phyloP scores from a whole-genome alignment of 1,140 invertebrate genomes.

The Megalonaias nervosa region DNA sequence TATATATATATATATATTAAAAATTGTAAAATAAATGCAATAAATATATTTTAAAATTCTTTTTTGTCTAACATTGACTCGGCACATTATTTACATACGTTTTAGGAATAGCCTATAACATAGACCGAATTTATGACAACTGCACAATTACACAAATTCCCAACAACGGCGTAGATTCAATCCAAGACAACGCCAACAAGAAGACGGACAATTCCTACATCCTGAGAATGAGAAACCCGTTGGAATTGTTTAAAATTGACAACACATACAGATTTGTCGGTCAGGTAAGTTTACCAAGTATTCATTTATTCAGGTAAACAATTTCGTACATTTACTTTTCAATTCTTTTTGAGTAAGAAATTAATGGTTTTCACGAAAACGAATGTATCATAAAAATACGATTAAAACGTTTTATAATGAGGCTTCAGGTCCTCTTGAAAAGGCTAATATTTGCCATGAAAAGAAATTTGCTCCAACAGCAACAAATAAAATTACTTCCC shows the following conservation, averaged over 20 bases:
- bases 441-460: no score
- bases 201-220: slow-evolving; percentile 1
- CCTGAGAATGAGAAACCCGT: slow-evolving; percentile 36
- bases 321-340: not conserved
- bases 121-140: slow-evolving; percentile 39
- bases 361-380: no score
- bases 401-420: no score
- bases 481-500: no score
- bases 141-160: slow-evolving; percentile 37
- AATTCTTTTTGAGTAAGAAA: not conserved
- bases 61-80: no score
- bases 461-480: no score
- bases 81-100: not conserved
- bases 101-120: slow-evolving; percentile 45
- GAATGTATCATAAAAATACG: no score
- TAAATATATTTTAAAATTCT: no score
- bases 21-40: no score
- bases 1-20: no score
- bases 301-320: not conserved
- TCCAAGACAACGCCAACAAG: not conserved
- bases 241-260: slow-evolving; percentile 38
- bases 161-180: not conserved
- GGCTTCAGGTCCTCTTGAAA: no score
- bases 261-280: slow-evolving; percentile 42
- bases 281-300: slow-evolving; percentile 33